Percentiles rank a stretch among this genome's conserved stretches.
Conservation (phyloP, 2,888 invertebrate genomes). For the Reticulitermes lucifugus region DNA sequence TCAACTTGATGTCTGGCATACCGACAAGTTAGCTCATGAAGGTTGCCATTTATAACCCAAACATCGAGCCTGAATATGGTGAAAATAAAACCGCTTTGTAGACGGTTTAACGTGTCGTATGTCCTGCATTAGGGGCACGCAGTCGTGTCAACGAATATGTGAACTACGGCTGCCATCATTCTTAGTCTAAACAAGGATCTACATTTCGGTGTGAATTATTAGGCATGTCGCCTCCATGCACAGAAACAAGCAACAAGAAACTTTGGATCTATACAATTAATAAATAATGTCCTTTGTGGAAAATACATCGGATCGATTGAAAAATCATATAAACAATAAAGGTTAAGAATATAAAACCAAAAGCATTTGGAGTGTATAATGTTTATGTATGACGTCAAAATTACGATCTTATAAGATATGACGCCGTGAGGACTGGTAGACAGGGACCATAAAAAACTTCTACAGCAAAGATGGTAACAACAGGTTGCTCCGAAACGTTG, state of each 20-base stretch:
- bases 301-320: too few relatives aligned
- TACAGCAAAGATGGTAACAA: too few relatives aligned
- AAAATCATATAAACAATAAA: too few relatives aligned
- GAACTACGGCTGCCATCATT: background rate
- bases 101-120: background rate
- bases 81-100: background rate
- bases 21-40: constrained; percentile 10
- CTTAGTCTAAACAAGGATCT: background rate
- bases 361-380: too few relatives aligned
- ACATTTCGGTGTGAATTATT: background rate
- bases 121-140: background rate
- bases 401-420: too few relatives aligned
- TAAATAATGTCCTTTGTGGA: too few relatives aligned
- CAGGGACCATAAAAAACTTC: too few relatives aligned
- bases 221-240: background rate
- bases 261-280: too few relatives aligned
- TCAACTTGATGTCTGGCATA: background rate
- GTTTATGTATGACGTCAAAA: too few relatives aligned
- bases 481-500: too few relatives aligned
- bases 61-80: background rate
- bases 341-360: too few relatives aligned
- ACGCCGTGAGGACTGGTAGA: too few relatives aligned
- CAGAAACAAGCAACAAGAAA: background rate
- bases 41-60: background rate
- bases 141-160: background rate